Conservation (phyloP, 64 coral and sea anemone species). For the Anthopleura sola region DNA sequence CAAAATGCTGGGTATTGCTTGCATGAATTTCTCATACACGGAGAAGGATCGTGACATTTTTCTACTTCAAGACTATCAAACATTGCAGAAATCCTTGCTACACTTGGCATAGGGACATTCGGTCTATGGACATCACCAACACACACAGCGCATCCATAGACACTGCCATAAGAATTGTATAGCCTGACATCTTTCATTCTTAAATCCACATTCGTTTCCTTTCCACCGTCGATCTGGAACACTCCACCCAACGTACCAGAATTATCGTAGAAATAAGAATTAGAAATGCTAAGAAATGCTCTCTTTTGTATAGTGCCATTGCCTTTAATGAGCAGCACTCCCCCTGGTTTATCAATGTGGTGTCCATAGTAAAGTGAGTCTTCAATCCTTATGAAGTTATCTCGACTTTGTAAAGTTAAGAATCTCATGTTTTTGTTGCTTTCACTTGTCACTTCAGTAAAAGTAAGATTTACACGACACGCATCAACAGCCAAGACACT, state of each 20-base stretch:
- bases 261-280: background rate
- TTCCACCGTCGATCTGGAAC: background rate
- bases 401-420: background rate
- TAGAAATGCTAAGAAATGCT: background rate
- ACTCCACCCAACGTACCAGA: background rate
- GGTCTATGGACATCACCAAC: background rate
- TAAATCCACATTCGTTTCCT: background rate
- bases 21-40: too few species aligned
- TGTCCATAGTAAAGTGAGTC: slow-evolving; percentile 2
- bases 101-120: background rate
- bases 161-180: background rate
- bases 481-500: background rate
- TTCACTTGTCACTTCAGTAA: background rate
- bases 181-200: background rate
- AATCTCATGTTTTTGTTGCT: background rate
- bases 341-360: background rate
- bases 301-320: background rate
- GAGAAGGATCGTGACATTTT: background rate
- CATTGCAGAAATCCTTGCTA: background rate
- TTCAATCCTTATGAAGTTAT: background rate
- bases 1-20: background rate
- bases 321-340: background rate
- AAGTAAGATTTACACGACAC: background rate
- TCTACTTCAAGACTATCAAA: background rate
- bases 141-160: background rate